Percentiles rank a stretch among this genome's conserved stretches.
phyloP scores from a whole-genome alignment of 2,113 vertebrate species.

The Phyllostomus hastatus region DNA sequence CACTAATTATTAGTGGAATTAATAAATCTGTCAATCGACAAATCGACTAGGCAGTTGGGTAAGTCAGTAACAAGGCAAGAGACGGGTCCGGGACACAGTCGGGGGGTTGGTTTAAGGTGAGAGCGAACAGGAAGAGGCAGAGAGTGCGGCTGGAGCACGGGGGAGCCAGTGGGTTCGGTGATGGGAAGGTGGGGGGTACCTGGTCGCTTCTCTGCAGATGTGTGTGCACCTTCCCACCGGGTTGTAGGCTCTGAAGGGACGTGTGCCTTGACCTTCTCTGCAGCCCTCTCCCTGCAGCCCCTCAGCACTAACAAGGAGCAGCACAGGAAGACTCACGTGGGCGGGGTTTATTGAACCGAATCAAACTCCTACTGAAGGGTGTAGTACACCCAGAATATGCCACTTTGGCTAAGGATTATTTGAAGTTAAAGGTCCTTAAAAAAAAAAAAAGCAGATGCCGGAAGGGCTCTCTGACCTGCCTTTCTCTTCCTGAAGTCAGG shows the following conservation, averaged over 20 bases:
- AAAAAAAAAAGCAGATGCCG: neutral
- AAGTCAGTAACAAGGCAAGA: neutral
- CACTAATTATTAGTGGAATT: neutral
- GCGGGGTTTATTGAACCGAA: neutral
- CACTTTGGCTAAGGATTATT: neutral
- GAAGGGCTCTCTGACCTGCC: no score
- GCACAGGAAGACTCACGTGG: neutral
- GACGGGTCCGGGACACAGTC: neutral
- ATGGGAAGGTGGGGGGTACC: neutral
- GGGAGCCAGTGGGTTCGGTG: neutral
- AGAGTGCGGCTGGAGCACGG: neutral
- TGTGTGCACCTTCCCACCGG: neutral
- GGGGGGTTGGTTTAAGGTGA: neutral
- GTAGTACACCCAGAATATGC: neutral
- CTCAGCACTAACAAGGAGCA: neutral
- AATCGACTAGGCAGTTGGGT: neutral
- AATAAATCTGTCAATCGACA: neutral
- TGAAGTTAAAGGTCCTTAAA: neutral
- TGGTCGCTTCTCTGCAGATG: neutral
- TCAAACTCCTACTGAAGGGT: neutral
- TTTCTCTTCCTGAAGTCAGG: neutral
- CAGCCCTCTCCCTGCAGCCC: neutral
- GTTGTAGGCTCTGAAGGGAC: neutral
- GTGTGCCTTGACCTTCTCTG: neutral
- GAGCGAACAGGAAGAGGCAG: neutral